phyloP scores from a whole-genome alignment of 1,140 invertebrate species.

The Phocides pigmalion region DNA sequence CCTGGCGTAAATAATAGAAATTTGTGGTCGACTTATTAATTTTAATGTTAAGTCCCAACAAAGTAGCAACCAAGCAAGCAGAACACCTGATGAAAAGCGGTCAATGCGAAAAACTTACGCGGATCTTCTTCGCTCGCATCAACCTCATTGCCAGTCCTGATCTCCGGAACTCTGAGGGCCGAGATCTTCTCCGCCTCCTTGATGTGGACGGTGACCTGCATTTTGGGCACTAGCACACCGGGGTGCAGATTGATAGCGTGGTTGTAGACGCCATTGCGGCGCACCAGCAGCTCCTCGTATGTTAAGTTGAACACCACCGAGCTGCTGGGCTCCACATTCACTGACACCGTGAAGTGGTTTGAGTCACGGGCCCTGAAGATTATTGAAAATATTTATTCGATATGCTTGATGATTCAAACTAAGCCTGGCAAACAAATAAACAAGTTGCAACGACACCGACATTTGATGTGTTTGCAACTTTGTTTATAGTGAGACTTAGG shows the following conservation, averaged over 20 bases:
- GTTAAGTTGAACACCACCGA: slow-evolving; percentile 86
- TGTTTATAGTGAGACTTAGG: too few relatives aligned
- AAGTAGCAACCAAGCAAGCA: too few relatives aligned
- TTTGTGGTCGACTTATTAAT: too few relatives aligned
- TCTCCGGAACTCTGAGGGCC: slow-evolving; percentile 83
- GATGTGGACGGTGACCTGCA: slow-evolving; percentile 85
- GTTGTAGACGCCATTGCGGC: slow-evolving; percentile 85
- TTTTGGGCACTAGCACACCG: slow-evolving; percentile 83
- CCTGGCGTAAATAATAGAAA: too few relatives aligned
- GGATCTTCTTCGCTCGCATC: slow-evolving; percentile 76
- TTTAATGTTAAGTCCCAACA: too few relatives aligned
- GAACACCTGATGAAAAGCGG: background rate
- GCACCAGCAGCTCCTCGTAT: slow-evolving; percentile 86
- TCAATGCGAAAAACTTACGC: slow-evolving; percentile 71
- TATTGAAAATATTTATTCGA: background rate
- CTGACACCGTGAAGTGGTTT: slow-evolving; percentile 85
- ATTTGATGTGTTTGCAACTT: too few relatives aligned
- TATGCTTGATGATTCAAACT: too few relatives aligned
- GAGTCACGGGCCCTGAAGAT: slow-evolving; percentile 85
- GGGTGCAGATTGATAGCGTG: slow-evolving; percentile 86
- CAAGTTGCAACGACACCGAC: too few relatives aligned
- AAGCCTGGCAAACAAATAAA: too few relatives aligned
- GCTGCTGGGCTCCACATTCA: slow-evolving; percentile 85
- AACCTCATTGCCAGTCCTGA: slow-evolving; percentile 85
- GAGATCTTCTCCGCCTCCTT: slow-evolving; percentile 84